A percentile compares a stretch with the other conserved stretches of the same genome.
phyloP scores from a whole-genome alignment of 2,113 vertebrate species.

The Peromyscus californicus region DNA sequence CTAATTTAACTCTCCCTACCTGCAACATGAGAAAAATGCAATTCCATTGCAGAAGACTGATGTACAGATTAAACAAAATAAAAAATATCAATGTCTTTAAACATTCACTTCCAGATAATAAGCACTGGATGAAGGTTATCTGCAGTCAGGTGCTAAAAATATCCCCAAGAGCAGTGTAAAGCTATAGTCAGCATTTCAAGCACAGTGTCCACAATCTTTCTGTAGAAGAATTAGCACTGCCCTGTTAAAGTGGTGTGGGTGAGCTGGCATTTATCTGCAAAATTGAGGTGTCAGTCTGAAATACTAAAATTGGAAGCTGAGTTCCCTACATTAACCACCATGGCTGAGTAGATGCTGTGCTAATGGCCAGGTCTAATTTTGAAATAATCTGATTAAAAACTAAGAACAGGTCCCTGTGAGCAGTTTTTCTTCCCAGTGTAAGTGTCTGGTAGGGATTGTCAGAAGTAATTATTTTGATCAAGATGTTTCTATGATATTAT shows the following conservation, averaged over 20 bases:
- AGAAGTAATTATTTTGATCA: neutral
- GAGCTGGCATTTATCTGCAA: neutral
- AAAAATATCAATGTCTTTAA: neutral
- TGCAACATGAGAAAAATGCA: neutral
- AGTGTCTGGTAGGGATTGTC: neutral
- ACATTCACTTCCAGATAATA: neutral
- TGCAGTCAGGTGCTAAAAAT: neutral
- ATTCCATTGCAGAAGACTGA: neutral
- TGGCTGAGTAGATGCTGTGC: neutral
- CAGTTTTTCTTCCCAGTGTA: neutral
- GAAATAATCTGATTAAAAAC: conserved; percentile 3
- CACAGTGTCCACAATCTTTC: neutral
- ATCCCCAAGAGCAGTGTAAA: neutral
- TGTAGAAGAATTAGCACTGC: neutral
- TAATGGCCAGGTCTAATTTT: neutral
- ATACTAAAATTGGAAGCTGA: neutral
- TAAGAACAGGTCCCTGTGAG: neutral
- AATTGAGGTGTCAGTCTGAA: neutral
- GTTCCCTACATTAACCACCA: neutral
- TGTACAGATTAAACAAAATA: neutral
- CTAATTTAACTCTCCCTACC: neutral
- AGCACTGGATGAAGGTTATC: neutral
- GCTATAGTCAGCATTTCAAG: neutral
- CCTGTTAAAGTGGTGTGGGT: neutral
- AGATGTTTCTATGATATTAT: neutral